phyloP scores from a whole-genome alignment of 37 sponge, comb jelly and placozoan species.

The Dysidea cf. avara region DNA sequence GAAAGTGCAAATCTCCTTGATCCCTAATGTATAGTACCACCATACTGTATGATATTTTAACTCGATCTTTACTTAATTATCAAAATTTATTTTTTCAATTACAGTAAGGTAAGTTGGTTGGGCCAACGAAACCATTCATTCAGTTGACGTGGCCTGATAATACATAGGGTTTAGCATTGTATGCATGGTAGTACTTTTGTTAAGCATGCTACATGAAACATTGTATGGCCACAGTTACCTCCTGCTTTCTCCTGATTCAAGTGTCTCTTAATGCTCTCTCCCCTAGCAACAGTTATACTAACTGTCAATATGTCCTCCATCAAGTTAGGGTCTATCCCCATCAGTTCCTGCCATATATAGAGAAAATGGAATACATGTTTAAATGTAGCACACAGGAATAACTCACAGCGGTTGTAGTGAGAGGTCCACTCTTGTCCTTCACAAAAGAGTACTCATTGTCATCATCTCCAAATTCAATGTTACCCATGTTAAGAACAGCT shows the following conservation, averaged over 20 bases:
- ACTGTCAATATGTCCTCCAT: conserved; percentile 65
- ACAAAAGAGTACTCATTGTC: conserved; percentile 52
- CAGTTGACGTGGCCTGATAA: no score
- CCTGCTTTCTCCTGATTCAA: conserved; percentile 54
- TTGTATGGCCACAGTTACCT: conserved; percentile 9
- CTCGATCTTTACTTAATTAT: no score
- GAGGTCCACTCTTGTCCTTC: conserved; percentile 17
- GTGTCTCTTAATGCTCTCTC: conserved; percentile 57
- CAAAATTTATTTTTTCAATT: no score
- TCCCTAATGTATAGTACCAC: no score
- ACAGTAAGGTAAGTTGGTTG: no score
- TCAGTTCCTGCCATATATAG: conserved; percentile 25
- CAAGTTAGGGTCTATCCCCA: conserved; percentile 47
- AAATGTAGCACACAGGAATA: no score
- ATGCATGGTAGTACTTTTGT: no score
- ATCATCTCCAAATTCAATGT: conserved; percentile 64
- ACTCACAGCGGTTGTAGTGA: conserved; percentile 33
- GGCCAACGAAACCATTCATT: no score
- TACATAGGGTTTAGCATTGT: no score
- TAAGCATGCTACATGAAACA: no score
- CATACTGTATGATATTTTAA: no score
- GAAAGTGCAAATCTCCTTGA: no score
- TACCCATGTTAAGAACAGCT: conserved; percentile 66
- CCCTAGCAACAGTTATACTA: conserved; percentile 48
- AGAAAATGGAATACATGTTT: not conserved